Percentiles rank a stretch among this genome's conserved stretches.
These are phyloP conservation scores for Eulemur mongoz DNA, from an alignment of 2,797 vertebrate genomes.

Conservation along the genomic window DNA sequence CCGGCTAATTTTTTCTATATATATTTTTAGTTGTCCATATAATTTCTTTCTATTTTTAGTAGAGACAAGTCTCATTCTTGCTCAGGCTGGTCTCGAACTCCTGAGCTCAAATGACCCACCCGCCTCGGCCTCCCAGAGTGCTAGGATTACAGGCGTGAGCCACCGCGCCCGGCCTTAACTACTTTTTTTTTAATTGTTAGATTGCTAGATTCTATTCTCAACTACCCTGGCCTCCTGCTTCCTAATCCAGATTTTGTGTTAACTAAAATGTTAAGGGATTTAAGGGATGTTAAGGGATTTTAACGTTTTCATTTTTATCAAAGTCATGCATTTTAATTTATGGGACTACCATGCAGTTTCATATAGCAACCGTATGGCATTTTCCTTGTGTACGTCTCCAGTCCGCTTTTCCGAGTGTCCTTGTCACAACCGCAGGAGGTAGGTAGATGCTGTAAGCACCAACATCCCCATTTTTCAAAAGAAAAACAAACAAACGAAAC, in stretches of 20 bases:
- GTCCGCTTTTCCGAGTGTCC: neutral
- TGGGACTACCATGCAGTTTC: neutral
- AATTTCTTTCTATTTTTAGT: too few species aligned
- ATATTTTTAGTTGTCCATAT: too few species aligned
- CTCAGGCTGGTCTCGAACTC: too few species aligned
- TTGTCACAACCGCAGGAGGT: neutral
- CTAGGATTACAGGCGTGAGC: too few species aligned
- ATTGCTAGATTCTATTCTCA: neutral
- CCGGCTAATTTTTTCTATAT: too few species aligned
- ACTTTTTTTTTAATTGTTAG: neutral
- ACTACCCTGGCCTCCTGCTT: neutral
- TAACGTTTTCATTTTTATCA: slow-evolving; percentile 51
- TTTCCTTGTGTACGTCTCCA: neutral
- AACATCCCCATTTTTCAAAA: neutral
- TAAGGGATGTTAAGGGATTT: neutral
- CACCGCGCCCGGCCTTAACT: neutral
- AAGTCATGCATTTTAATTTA: slow-evolving; percentile 4
- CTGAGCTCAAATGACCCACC: too few species aligned
- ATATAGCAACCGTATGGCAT: neutral
- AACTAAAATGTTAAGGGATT: neutral
- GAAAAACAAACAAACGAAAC: slow-evolving; percentile 6
- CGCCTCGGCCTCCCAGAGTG: too few species aligned
- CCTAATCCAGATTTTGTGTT: neutral
- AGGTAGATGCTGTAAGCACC: slow-evolving; percentile 17
- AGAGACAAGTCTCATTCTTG: too few species aligned